A percentile compares a stretch with the other conserved stretches of the same genome.
Conservation (phyloP, 35 echinoderm and acorn worm species). For the Patiria miniata region DNA sequence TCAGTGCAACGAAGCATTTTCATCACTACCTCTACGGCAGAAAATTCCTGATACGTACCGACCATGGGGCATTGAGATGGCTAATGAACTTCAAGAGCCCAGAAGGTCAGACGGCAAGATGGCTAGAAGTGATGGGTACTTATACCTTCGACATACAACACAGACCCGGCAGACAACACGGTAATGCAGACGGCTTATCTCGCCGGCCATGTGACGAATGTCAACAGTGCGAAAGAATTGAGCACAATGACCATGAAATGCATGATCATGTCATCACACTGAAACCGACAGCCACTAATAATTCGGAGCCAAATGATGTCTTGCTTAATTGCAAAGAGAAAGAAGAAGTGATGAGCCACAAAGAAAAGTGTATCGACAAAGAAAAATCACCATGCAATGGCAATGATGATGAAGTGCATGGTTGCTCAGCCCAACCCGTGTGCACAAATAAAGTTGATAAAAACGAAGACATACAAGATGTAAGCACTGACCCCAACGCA, state of each 20-base stretch:
- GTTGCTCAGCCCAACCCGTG: neutral
- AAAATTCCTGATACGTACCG: too few relatives aligned
- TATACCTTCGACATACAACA: conserved; percentile 32
- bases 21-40: conserved; percentile 59
- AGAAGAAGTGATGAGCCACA: neutral
- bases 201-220: conserved; percentile 27
- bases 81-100: too few relatives aligned
- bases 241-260: neutral
- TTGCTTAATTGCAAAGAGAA: neutral
- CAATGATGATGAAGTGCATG: neutral
- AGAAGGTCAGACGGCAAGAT: too few relatives aligned
- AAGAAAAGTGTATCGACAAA: too few relatives aligned
- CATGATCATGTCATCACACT: neutral
- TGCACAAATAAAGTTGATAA: neutral
- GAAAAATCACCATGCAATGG: too few relatives aligned
- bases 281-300: neutral
- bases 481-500: neutral
- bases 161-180: conserved; percentile 25
- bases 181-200: conserved; percentile 38
- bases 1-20: conserved; percentile 58
- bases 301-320: neutral
- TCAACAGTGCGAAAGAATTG: neutral
- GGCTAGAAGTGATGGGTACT: conserved; percentile 25
- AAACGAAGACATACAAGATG: neutral
- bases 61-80: too few relatives aligned